Base-by-base conservation (phyloP, 2,888 invertebrate species). In the Drosophila antonietae region DNA sequence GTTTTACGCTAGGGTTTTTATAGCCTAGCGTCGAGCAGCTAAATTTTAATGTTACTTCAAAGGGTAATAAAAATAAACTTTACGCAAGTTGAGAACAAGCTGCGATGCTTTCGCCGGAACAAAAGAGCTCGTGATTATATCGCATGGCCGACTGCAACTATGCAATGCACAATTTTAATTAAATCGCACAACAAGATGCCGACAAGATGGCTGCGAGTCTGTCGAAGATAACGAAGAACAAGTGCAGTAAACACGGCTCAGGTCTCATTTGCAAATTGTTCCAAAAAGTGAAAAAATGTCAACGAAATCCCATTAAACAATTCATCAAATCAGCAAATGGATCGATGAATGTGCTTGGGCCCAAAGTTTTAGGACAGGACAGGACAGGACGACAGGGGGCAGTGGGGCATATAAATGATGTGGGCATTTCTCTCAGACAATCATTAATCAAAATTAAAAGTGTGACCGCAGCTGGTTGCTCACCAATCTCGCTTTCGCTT, bases 11-110 rank as follows among this genome's bases (percentile, higher is more conserved):
- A 57, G 71, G 59, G 69, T 71, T 88, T 88, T 85, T 86, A 85
- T 85, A 60, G 83, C 80, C 72, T n/a, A 67, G 57, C 57, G 57
- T 23, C 33, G 33, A 44, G 86, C 86, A 88, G 81, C 85, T 81
- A 85, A 85, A 86, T 86, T 88, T 85, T 85, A 88, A 88, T 85
- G 87, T 88, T 85, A 83, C 89, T 85, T 85, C 73, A 85, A 88
- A 88, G 85, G 87, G 89, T 83, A 85, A 86, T 86, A 88, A 87
- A 82, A 88, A 83, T 83, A 87, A 86, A 88, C 70, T 86, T 86
- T 86, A 76, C 75, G 81, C 84, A 78, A 86, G 83, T 88, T 82
- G 81, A 69, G 75, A 83, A 83, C 76, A 61, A 77, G 73, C 57
- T 73, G 44, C 55, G 39, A 41, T 41, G 39, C 53, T 35, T 37